Evolutionary conservation across 2,888 invertebrate genomes (phyloP).

Genomic region (Lathronympha strigana): DNA sequence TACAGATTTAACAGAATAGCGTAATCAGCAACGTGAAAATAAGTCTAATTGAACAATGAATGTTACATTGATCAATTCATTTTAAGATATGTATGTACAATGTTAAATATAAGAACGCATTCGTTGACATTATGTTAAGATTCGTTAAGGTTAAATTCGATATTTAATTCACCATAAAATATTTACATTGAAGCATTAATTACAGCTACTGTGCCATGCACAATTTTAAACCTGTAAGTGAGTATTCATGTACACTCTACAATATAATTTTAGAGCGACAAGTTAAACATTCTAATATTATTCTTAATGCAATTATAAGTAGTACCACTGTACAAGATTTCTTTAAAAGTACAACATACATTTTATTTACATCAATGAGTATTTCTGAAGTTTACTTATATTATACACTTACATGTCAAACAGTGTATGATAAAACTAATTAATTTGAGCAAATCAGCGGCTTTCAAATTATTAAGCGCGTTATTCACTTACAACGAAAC

Average conservation of each 20-base stretch:
- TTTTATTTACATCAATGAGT: conserved; percentile 40
- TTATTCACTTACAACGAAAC: conserved; percentile 44
- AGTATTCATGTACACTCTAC: conserved; percentile 50
- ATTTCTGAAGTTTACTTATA: conserved; percentile 21
- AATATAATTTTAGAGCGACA: conserved; percentile 29
- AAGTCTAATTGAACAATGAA: conserved; percentile 29
- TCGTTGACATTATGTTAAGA: conserved; percentile 61
- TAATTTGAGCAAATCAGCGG: conserved; percentile 76
- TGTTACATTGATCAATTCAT: conserved; percentile 44
- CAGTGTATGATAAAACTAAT: conserved; percentile 56
- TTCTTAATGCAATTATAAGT: conserved; percentile 12
- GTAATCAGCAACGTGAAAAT: conserved; percentile 16
- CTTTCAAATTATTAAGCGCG: conserved; percentile 55
- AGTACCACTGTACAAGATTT: conserved; percentile 19
- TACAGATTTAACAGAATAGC: conserved; percentile 32
- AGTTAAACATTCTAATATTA: conserved; percentile 25
- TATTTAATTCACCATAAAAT: conserved; percentile 52
- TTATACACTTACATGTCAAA: conserved; percentile 43
- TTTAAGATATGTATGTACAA: conserved; percentile 68
- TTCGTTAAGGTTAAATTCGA: conserved; percentile 57
- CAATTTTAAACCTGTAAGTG: conserved; percentile 54
- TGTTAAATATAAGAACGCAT: conserved; percentile 53
- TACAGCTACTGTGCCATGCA: conserved; percentile 67
- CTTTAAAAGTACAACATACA: conserved; percentile 3
- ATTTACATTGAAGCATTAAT: conserved; percentile 54